phyloP scores from a whole-genome alignment of 2,888 invertebrate genomes.

The Phania funesta region DNA sequence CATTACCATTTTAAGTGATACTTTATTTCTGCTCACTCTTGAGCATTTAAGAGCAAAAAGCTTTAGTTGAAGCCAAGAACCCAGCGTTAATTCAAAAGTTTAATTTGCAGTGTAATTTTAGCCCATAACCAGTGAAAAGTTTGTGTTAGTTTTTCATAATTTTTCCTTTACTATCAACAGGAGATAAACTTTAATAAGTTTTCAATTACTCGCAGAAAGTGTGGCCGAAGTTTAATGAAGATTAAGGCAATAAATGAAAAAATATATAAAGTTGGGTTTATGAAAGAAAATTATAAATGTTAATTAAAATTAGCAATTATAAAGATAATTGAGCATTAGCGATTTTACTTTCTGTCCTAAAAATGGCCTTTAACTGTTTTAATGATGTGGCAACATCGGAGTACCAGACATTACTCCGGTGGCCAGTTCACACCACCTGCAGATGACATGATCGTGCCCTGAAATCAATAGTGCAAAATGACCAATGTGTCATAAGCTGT shows the following conservation, averaged over 20 bases:
- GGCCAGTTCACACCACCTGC: too few relatives aligned
- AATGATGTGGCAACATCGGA: too few relatives aligned
- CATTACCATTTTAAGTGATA: constrained; percentile 67
- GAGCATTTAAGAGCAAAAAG: background rate
- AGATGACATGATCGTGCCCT: too few relatives aligned
- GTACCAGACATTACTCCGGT: too few relatives aligned
- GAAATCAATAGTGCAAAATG: too few relatives aligned
- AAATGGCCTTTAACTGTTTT: too few relatives aligned
- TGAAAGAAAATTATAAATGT: background rate
- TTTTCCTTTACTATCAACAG: constrained; percentile 2
- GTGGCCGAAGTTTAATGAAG: constrained; percentile 17
- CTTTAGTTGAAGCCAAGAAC: background rate
- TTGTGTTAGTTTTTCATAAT: constrained; percentile 2
- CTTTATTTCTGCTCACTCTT: constrained; percentile 37
- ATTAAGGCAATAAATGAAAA: background rate
- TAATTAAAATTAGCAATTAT: too few relatives aligned
- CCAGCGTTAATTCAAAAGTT: constrained; percentile 48
- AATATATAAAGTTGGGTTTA: background rate
- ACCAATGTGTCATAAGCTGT: too few relatives aligned
- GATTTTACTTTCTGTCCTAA: too few relatives aligned
- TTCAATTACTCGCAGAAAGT: constrained; percentile 53
- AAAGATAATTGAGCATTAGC: too few relatives aligned
- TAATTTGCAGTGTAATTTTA: constrained; percentile 16
- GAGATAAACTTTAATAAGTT: constrained; percentile 54
- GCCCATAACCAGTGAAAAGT: constrained; percentile 20